A percentile compares a stretch with the other conserved stretches of the same genome.
These are phyloP conservation scores for Euschistus heros DNA, from an alignment of 1,140 invertebrate species.

Conservation along the genomic window DNA sequence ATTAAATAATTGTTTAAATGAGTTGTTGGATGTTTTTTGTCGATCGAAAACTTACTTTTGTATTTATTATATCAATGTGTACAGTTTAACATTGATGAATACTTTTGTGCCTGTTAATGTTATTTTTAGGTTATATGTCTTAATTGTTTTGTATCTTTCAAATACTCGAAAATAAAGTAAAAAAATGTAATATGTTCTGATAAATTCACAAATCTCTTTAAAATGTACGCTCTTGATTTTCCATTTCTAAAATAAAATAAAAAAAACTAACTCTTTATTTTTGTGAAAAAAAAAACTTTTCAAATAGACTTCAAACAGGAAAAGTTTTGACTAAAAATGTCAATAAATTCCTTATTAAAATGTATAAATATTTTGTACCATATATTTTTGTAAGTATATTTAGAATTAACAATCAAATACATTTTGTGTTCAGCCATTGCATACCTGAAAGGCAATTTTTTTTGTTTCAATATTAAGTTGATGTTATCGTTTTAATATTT, in stretches of 20 bases:
- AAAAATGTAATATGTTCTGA: background rate
- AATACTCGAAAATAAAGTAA: no score
- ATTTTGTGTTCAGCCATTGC: constrained; percentile 24
- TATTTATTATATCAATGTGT: no score
- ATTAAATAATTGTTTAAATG: no score
- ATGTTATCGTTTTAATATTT: constrained; percentile 24
- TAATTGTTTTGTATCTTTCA: background rate
- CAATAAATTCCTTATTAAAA: constrained; percentile 19
- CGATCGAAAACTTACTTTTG: no score
- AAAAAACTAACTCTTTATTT: background rate
- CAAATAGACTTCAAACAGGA: background rate
- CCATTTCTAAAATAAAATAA: background rate
- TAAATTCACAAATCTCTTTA: background rate
- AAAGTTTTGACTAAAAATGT: constrained; percentile 15
- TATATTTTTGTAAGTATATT: constrained; percentile 23
- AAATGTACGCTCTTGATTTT: background rate
- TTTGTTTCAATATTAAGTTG: constrained; percentile 12
- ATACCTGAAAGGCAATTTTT: constrained; percentile 21
- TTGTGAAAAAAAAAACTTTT: background rate
- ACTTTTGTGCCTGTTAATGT: constrained; percentile 9
- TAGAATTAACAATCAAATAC: constrained; percentile 25
- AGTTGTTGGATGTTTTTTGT: no score
- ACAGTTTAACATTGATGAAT: no score
- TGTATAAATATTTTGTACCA: constrained; percentile 23
- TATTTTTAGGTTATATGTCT: background rate